phyloP scores from a whole-genome alignment of 2,113 vertebrate genomes.

The Grammomys surdaster region DNA sequence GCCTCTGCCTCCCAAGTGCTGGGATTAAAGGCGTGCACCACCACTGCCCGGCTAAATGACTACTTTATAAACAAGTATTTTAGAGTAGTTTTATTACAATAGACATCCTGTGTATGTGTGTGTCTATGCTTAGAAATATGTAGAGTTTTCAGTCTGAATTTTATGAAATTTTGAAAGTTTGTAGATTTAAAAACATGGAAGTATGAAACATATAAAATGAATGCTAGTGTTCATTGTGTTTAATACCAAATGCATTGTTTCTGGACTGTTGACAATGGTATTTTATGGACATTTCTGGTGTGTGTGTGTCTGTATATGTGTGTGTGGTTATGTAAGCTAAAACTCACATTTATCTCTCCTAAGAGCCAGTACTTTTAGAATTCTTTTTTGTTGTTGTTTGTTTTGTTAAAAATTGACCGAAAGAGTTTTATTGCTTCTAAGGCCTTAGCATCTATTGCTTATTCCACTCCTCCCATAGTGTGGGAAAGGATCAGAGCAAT shows the following conservation, averaged over 20 bases:
- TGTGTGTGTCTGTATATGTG: background rate
- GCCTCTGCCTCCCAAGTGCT: too few relatives aligned
- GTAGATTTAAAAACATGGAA: background rate
- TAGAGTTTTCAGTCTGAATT: background rate
- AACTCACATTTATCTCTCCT: background rate
- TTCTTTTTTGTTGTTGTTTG: background rate
- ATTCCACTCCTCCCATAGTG: background rate
- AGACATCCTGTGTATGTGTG: background rate
- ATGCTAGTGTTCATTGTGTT: background rate
- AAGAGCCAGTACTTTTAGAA: background rate
- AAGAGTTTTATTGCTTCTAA: background rate
- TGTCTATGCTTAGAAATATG: background rate
- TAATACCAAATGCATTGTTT: background rate
- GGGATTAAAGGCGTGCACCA: too few relatives aligned
- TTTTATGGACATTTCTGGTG: background rate
- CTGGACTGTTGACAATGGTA: background rate
- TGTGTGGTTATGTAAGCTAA: background rate
- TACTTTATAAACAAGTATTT: background rate
- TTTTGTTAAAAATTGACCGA: background rate
- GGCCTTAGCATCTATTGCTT: background rate
- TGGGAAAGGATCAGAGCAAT: background rate
- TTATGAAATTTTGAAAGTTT: background rate
- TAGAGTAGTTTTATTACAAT: background rate
- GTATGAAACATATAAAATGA: background rate
- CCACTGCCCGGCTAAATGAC: background rate